Conservation (phyloP, 2,888 invertebrate genomes). For the Epiblema foenella region DNA sequence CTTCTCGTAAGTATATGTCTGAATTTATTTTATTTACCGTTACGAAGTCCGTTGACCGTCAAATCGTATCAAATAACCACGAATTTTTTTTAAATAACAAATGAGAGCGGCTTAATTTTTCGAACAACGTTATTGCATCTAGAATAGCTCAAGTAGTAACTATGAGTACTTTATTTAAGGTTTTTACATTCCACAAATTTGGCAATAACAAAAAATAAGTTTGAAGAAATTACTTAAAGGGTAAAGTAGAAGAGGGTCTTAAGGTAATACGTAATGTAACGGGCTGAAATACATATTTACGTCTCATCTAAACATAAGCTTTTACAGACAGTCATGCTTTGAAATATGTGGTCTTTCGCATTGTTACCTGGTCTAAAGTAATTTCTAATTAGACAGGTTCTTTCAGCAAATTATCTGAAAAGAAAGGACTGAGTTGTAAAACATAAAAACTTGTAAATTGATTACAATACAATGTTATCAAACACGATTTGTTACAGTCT, state of each 20-base stretch:
- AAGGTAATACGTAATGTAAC: background rate
- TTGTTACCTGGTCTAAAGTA: background rate
- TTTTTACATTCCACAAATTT: no score
- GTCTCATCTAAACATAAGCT: background rate
- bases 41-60: no score
- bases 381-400: no score
- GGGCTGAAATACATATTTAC: background rate
- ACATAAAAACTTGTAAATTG: no score
- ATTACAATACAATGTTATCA: no score
- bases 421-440: no score
- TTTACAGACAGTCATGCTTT: background rate
- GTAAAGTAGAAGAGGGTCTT: conserved; percentile 3
- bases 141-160: background rate
- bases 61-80: no score
- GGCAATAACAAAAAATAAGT: background rate
- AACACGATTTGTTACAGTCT: no score
- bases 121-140: background rate
- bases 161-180: no score
- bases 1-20: no score
- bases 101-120: background rate
- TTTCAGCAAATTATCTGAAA: no score
- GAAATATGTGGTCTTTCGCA: background rate
- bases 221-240: conserved; percentile 12
- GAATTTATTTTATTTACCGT: background rate
- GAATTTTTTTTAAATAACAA: background rate